A percentile compares a stretch with the other conserved stretches of the same genome.
Evolutionary conservation across 2,797 vertebrate genomes (phyloP).

Genomic region (Champsocephalus esox): DNA sequence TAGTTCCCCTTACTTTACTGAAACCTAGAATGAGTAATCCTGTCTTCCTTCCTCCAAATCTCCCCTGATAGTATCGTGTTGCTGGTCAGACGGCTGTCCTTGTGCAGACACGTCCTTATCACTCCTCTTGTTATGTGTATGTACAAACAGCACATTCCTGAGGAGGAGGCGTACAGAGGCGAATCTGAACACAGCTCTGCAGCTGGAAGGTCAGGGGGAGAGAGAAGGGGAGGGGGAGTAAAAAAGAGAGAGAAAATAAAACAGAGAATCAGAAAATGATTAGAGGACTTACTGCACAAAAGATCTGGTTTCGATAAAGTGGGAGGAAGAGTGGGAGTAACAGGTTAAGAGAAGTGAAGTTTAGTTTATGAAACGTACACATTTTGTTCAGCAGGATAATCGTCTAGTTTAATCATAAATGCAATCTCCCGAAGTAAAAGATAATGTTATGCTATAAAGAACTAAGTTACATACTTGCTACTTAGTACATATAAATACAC

Average conservation of each 20-base stretch:
- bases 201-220: conserved; percentile 64
- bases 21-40: conserved; percentile 34
- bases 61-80: conserved; percentile 27
- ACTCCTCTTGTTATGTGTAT: conserved; percentile 64
- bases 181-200: conserved; percentile 39
- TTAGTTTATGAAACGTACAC: too few relatives aligned
- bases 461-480: too few relatives aligned
- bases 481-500: too few relatives aligned
- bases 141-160: conserved; percentile 78
- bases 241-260: conserved; percentile 19
- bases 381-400: too few relatives aligned
- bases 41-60: conserved; percentile 20
- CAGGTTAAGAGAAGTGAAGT: conserved; percentile 6
- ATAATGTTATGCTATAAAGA: too few relatives aligned
- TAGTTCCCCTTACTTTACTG: conserved; percentile 31
- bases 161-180: conserved; percentile 32
- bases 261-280: conserved; percentile 50
- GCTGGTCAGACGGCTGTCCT: conserved; percentile 46
- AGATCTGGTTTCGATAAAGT: conserved; percentile 15
- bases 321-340: conserved; percentile 5
- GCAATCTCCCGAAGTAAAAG: too few relatives aligned
- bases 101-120: conserved; percentile 69
- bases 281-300: conserved; percentile 23
- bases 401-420: too few relatives aligned
- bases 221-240: conserved; percentile 5